phyloP scores from a whole-genome alignment of 2,113 vertebrate species.

The Nasalis larvatus region DNA sequence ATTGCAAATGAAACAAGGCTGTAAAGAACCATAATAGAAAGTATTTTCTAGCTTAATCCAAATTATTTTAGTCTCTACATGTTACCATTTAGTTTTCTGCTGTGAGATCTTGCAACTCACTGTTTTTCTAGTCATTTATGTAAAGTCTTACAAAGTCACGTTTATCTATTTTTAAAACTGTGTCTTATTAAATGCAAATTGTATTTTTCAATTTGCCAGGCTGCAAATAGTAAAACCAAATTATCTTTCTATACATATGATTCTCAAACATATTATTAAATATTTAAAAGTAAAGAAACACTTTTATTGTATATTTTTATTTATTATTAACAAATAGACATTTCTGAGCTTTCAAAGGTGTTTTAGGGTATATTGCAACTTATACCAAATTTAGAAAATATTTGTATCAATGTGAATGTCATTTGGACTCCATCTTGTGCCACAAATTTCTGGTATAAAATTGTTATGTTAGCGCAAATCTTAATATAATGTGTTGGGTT shows the following conservation, averaged over 20 bases:
- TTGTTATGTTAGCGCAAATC: not conserved
- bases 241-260: not conserved
- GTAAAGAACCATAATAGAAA: not conserved
- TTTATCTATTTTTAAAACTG: not conserved
- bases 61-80: not conserved
- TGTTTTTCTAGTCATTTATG: not conserved
- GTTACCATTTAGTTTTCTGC: not conserved
- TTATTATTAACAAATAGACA: not conserved
- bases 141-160: not conserved
- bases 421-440: not conserved
- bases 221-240: not conserved
- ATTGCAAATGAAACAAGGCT: slow-evolving; percentile 4
- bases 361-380: slow-evolving; percentile 26
- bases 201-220: not conserved
- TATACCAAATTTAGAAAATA: slow-evolving; percentile 27
- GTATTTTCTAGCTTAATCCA: not conserved
- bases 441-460: slow-evolving; percentile 34
- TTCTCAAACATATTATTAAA: slow-evolving; percentile 29
- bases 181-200: slow-evolving; percentile 33
- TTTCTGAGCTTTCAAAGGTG: not conserved
- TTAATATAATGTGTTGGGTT: not conserved
- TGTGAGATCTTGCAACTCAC: not conserved
- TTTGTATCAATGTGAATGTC: not conserved
- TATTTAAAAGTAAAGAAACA: slow-evolving; percentile 28
- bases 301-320: not conserved